Base-by-base conservation (phyloP, 30 jellyfish, hydroid and myxozoan genomes). In the Catostylus mosaicus region DNA sequence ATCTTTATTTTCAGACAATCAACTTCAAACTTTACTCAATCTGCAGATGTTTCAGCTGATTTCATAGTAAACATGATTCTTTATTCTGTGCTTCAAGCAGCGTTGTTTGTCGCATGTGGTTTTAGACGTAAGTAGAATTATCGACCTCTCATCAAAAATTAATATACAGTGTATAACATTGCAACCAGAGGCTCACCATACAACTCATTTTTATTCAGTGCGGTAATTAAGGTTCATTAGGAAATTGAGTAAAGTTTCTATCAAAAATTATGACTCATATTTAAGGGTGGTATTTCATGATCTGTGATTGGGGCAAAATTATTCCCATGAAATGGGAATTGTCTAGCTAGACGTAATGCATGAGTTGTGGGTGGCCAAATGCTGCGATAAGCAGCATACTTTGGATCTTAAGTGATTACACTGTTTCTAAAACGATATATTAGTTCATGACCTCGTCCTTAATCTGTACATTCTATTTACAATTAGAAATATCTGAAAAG, bases 21-120 rank as follows among this genome's bases (percentile, higher is more conserved):
- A 0, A 27, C 36, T 59, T 23, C 18, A 59, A 59, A 59, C 36
- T 23, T 59, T 26, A 27, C n/a, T 23, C 4, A 22, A 27, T 59
- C 71, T 59, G 84, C 84, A 73, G 84, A 46, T 73, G 84, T 73
- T 3, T 48, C 27, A 18, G 16, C 57, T 45, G 63, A 73, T 46
- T 50, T 59, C 36, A 2, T 59, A 18, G 38, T 37, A 77, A 61
- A n/a, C 34, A 77, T 77, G 88, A 16, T 22, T 34, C 69, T 33
- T n/a, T 32, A 35, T 66, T 61, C 46, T 66, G 47, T 38, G n/a
- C 9, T 57, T 61, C 61, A 48, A 57, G 70, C 43, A 30, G 45
- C 38, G 3, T 77, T 61, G n/a, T 61, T 59, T 16, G 34, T 36
- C 88, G 40, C 48, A 26, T 77, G 88, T 35, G 88, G 88, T 27